phyloP scores from a whole-genome alignment of 2,113 vertebrate genomes.

The Astatotilapia flaviijosephi region DNA sequence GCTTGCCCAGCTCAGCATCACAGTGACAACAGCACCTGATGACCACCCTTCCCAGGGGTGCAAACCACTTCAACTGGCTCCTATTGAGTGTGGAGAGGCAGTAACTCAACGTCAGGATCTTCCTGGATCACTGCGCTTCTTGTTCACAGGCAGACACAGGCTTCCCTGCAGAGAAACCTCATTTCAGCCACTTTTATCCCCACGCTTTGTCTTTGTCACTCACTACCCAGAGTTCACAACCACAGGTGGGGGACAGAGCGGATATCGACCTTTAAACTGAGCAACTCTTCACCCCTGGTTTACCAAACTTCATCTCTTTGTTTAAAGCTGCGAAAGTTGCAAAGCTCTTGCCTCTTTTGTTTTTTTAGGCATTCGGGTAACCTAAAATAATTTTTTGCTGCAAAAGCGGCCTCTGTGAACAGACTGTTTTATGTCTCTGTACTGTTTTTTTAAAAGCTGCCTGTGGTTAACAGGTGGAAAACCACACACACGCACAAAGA shows the following conservation, averaged over 20 bases:
- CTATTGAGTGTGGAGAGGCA: constrained; percentile 7
- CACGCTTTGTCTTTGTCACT: constrained; percentile 45
- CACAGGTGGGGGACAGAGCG: background rate
- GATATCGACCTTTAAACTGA: constrained; percentile 7
- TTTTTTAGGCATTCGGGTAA: background rate
- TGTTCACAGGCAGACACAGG: background rate
- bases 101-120: constrained; percentile 18
- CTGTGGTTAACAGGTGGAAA: constrained; percentile 13
- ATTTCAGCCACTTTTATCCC: constrained; percentile 24
- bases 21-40: constrained; percentile 4
- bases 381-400: background rate
- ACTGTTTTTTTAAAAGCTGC: background rate
- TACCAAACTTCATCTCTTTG: background rate
- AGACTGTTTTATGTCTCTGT: background rate
- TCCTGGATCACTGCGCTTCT: constrained; percentile 34
- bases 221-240: constrained; percentile 2
- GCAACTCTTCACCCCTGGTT: background rate
- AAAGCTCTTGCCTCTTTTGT: background rate
- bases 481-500: background rate
- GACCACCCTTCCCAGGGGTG: background rate
- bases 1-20: background rate
- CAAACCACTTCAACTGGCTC: background rate
- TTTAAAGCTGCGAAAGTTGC: background rate
- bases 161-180: constrained; percentile 34
- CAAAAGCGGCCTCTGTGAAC: background rate